Evolutionary conservation across 2,888 invertebrate genomes (phyloP).

Genomic region (Lasioglossum calceatum): DNA sequence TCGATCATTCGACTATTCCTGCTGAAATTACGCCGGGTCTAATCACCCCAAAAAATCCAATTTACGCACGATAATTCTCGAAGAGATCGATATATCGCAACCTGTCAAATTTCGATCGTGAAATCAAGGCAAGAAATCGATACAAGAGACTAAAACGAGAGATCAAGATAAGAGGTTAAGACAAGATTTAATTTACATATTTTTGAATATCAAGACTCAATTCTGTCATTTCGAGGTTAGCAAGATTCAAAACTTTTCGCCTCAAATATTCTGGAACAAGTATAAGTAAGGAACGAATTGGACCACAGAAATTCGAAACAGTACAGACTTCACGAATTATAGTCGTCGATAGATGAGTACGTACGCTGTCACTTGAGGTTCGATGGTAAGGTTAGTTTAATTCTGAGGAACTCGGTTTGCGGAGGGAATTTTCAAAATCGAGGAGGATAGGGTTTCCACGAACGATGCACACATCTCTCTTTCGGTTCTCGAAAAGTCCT

Average conservation of each 20-base stretch:
- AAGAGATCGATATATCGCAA: not conserved
- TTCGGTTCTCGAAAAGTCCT: constrained; percentile 45
- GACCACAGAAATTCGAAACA: not conserved
- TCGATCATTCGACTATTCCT: constrained; percentile 9
- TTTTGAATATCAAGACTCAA: not conserved
- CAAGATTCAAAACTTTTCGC: not conserved
- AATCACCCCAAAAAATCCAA: not conserved
- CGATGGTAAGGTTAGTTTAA: not conserved
- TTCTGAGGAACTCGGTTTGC: not conserved
- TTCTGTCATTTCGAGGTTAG: not conserved
- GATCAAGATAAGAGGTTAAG: not conserved
- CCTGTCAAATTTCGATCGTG: not conserved
- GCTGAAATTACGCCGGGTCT: not conserved
- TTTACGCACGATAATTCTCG: not conserved
- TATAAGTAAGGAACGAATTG: not conserved
- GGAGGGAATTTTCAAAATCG: not conserved
- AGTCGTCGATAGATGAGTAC: not conserved
- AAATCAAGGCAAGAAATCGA: not conserved
- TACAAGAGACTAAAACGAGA: no score
- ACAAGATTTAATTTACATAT: not conserved
- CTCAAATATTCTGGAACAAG: not conserved
- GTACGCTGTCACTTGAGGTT: not conserved
- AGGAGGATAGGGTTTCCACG: constrained; percentile 22
- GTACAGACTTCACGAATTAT: not conserved
- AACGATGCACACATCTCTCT: not conserved